These are phyloP conservation scores for Athene noctua DNA, from an alignment of 2,113 vertebrate species.

Conservation along the genomic window DNA sequence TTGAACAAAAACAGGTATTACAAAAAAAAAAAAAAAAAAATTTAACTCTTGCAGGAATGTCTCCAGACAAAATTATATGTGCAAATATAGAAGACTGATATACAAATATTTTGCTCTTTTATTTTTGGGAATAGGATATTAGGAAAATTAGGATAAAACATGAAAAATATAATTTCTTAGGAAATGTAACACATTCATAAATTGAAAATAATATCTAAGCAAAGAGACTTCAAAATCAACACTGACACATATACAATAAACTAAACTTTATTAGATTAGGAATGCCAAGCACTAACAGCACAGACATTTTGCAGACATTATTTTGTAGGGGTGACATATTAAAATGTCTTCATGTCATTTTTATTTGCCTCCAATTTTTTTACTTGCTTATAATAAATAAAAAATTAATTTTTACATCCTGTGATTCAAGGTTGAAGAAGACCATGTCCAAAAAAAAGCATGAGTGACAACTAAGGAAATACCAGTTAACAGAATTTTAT, in stretches of 20 bases:
- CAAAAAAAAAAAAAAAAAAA: not conserved
- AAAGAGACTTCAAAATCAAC: not conserved
- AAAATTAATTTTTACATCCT: constrained; percentile 56
- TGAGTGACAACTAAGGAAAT: constrained; percentile 71
- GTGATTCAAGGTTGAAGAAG: constrained; percentile 52
- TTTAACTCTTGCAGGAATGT: not conserved
- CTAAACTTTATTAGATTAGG: not conserved
- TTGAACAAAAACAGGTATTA: not conserved
- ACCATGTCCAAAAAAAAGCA: constrained; percentile 49
- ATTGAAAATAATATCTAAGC: not conserved
- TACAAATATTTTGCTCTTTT: not conserved
- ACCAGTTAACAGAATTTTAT: constrained; percentile 64
- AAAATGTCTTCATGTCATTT: not conserved
- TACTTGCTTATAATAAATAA: constrained; percentile 23
- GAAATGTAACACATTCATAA: not conserved
- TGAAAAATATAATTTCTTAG: not conserved
- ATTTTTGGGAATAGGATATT: not conserved
- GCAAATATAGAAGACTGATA: not conserved
- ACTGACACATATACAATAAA: not conserved
- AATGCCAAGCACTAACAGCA: not conserved
- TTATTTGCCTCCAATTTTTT: constrained; percentile 20
- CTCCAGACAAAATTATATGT: not conserved
- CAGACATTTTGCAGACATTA: not conserved
- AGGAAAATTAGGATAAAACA: not conserved
- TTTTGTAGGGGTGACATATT: not conserved